These are phyloP conservation scores for Ctenoplectra terminalis DNA, from an alignment of 1,140 invertebrate species.

Conservation along the genomic window DNA sequence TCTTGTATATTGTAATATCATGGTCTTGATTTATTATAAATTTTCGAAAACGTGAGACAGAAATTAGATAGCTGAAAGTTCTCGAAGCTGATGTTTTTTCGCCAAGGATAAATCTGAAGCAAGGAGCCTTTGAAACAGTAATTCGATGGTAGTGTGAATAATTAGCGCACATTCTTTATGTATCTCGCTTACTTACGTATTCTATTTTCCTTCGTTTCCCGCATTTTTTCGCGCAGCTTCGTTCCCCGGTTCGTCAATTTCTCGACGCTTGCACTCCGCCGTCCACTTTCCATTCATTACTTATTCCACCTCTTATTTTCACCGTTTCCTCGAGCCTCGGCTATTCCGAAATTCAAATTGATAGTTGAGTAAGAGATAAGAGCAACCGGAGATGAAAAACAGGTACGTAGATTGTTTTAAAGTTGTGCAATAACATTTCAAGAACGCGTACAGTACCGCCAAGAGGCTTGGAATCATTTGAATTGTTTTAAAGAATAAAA, in stretches of 20 bases:
- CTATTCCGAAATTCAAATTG: slow-evolving; percentile 42
- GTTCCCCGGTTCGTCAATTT: slow-evolving; percentile 19
- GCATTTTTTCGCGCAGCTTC: slow-evolving; percentile 12
- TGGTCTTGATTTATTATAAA: too few relatives aligned
- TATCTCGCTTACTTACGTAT: slow-evolving; percentile 13
- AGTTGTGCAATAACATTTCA: too few relatives aligned
- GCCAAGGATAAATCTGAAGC: not conserved
- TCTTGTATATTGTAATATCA: too few relatives aligned
- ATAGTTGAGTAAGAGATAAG: not conserved
- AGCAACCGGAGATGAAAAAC: not conserved
- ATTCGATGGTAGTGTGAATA: slow-evolving; percentile 14
- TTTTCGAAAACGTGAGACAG: too few relatives aligned
- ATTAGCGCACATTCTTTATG: slow-evolving; percentile 28
- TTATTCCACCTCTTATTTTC: slow-evolving; percentile 44
- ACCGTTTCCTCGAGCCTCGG: not conserved
- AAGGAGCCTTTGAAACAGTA: not conserved
- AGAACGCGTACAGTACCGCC: too few relatives aligned
- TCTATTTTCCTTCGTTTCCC: slow-evolving; percentile 4
- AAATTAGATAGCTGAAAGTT: too few relatives aligned
- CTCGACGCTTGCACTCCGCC: slow-evolving; percentile 3
- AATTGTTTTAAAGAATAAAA: too few relatives aligned
- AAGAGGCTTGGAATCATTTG: too few relatives aligned
- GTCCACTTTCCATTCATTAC: slow-evolving; percentile 43
- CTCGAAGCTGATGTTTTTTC: too few relatives aligned
- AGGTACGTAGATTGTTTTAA: not conserved